phyloP scores from a whole-genome alignment of 2,113 vertebrate species.

The Mystacornis crossleyi region DNA sequence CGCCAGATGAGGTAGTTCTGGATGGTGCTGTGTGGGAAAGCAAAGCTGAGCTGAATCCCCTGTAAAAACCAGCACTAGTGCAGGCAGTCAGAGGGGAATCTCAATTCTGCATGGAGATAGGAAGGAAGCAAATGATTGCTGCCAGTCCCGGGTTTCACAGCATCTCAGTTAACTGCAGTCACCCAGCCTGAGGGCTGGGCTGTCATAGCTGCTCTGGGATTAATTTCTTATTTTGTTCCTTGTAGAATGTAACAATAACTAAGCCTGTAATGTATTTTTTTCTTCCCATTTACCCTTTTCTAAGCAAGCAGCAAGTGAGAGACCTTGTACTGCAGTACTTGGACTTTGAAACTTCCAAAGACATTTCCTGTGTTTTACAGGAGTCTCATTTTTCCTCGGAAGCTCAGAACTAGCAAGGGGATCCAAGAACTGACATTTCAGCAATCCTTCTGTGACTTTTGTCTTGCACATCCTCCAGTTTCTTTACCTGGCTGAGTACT shows the following conservation, averaged over 20 bases:
- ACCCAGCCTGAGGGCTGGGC: background rate
- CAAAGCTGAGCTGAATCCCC: background rate
- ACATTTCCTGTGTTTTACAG: background rate
- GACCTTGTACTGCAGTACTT: background rate
- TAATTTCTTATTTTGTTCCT: background rate
- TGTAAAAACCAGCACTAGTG: background rate
- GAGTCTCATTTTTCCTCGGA: background rate
- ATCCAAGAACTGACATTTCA: background rate
- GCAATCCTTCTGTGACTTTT: background rate
- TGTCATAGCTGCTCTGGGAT: background rate
- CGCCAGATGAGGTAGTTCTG: constrained; percentile 98
- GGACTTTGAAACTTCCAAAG: background rate
- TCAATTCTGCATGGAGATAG: background rate
- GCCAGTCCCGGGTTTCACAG: background rate
- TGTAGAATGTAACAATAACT: background rate
- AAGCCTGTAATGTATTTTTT: background rate
- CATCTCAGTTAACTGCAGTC: background rate
- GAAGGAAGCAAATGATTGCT: background rate
- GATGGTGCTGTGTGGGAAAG: constrained; percentile 80
- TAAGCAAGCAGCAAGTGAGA: background rate
- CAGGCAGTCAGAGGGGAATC: background rate
- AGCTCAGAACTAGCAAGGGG: background rate
- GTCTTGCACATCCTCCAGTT: background rate
- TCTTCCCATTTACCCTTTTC: background rate
- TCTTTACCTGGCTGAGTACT: constrained; percentile 85